Evolutionary conservation across 2,888 invertebrate genomes (phyloP).

Genomic region (Heliconius hortense): DNA sequence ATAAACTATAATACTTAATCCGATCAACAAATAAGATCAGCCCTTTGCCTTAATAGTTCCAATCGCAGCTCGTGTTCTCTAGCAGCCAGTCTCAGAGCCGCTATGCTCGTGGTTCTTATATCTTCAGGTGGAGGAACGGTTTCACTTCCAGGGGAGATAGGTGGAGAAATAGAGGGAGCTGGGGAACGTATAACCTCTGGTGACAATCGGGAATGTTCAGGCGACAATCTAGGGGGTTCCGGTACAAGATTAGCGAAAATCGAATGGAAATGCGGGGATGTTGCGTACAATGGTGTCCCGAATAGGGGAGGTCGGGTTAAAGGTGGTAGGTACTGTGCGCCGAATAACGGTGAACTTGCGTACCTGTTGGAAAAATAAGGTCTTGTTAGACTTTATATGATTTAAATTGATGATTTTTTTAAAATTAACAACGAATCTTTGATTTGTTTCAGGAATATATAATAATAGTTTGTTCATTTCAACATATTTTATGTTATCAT

Average conservation of each 20-base stretch:
- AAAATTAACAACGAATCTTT: background rate
- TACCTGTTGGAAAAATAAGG: constrained; percentile 57
- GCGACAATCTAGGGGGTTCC: constrained; percentile 65
- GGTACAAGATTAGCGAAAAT: constrained; percentile 89
- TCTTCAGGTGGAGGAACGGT: constrained; percentile 82
- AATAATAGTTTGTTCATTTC: background rate
- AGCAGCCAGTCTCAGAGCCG: constrained; percentile 92
- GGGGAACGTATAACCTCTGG: constrained; percentile 63
- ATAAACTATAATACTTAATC: background rate
- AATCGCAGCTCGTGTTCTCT: constrained; percentile 93
- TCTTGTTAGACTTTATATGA: background rate
- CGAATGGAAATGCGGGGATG: constrained; percentile 89
- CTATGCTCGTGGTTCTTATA: constrained; percentile 92
- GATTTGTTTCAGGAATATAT: background rate
- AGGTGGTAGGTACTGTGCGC: constrained; percentile 70
- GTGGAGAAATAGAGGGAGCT: constrained; percentile 77
- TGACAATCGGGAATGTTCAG: constrained; percentile 60
- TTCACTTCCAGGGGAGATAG: constrained; percentile 76
- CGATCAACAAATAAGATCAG: constrained; percentile 71
- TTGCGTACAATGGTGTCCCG: constrained; percentile 73
- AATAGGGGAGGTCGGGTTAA: constrained; percentile 69
- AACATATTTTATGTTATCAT: background rate
- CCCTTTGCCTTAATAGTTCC: constrained; percentile 88
- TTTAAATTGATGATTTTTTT: background rate
- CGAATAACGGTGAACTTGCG: constrained; percentile 69